phyloP scores from a whole-genome alignment of 2,113 vertebrate genomes.

The Hymenochirus boettgeri region DNA sequence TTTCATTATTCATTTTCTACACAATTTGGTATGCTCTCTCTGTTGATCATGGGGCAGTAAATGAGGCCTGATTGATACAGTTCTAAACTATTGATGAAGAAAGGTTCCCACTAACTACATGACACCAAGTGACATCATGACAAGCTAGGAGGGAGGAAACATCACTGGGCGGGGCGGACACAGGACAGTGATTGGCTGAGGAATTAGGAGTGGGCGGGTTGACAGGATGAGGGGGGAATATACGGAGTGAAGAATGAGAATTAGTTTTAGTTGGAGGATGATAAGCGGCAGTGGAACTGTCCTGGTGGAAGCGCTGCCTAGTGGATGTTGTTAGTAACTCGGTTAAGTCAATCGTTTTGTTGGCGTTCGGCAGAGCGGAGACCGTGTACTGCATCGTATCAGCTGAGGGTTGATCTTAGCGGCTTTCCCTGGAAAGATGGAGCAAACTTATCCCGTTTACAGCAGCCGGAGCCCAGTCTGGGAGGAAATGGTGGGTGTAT shows the following conservation, averaged over 20 bases:
- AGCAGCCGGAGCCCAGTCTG: constrained; percentile 77
- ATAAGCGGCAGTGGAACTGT: not conserved
- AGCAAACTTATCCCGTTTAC: constrained; percentile 67
- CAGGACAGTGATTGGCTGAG: constrained; percentile 30
- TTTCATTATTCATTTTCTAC: too few relatives aligned
- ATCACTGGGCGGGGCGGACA: not conserved
- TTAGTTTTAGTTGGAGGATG: too few relatives aligned
- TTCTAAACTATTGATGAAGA: too few relatives aligned
- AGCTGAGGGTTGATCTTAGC: not conserved
- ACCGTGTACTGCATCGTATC: too few relatives aligned
- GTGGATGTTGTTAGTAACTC: constrained; percentile 18
- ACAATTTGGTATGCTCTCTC: too few relatives aligned
- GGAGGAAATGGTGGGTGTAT: constrained; percentile 73
- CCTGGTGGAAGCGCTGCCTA: constrained; percentile 39
- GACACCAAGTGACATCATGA: too few relatives aligned
- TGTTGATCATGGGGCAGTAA: too few relatives aligned
- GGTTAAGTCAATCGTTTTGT: not conserved
- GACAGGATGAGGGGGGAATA: constrained; percentile 20
- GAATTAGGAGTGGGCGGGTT: not conserved
- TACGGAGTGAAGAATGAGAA: not conserved
- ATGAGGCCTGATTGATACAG: too few relatives aligned
- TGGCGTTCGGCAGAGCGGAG: too few relatives aligned
- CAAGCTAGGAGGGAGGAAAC: not conserved
- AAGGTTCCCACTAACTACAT: too few relatives aligned
- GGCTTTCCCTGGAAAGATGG: constrained; percentile 61